Conservation (phyloP, 2,888 invertebrate species). For the Cataglyphis albicans region DNA sequence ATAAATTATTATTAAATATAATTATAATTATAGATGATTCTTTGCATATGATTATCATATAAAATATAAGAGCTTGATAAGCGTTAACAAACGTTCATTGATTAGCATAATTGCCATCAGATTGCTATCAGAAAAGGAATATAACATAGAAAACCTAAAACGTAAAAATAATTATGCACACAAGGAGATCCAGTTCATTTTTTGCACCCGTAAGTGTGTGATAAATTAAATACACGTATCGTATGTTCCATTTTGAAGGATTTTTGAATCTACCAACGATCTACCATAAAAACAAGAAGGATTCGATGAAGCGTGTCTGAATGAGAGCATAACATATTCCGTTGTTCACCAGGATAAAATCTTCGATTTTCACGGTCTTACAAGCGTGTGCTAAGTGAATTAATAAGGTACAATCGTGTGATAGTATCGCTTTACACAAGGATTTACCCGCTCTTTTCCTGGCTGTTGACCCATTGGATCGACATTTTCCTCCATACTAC, state of each 20-base stretch:
- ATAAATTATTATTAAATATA: too few relatives aligned
- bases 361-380: conserved; percentile 10
- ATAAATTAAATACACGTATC: conserved; percentile 20
- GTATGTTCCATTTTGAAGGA: neutral
- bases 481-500: conserved; percentile 47
- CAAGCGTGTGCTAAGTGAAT: neutral
- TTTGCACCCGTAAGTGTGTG: neutral
- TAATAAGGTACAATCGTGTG: conserved; percentile 7
- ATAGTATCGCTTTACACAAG: conserved; percentile 11
- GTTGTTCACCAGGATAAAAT: neutral
- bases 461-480: conserved; percentile 49
- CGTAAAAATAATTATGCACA: conserved; percentile 20
- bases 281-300: neutral
- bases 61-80: conserved; percentile 10
- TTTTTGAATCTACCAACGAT: neutral
- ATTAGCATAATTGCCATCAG: neutral
- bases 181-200: conserved; percentile 42
- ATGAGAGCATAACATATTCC: neutral
- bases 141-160: conserved; percentile 8
- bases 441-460: conserved; percentile 49
- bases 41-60: conserved; percentile 13
- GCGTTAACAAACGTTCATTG: neutral
- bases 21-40: too few relatives aligned
- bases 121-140: neutral
- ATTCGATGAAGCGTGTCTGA: neutral